These are phyloP conservation scores for Porphyrio hochstetteri DNA, from an alignment of 2,113 vertebrate genomes.

Conservation along the genomic window DNA sequence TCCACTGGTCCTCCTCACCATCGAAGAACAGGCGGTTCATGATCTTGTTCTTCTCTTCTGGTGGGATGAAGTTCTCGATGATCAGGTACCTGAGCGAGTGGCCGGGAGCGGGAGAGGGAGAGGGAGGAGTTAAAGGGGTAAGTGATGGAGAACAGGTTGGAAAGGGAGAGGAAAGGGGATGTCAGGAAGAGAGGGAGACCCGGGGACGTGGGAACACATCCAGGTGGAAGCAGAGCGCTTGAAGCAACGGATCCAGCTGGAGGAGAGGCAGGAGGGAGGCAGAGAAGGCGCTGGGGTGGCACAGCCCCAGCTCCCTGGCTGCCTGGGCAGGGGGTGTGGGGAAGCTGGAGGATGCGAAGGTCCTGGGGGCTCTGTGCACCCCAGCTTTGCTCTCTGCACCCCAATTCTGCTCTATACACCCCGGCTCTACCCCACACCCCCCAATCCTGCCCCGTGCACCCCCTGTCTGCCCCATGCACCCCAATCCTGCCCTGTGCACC, in stretches of 20 bases:
- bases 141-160: neutral
- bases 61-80: conserved; percentile 97
- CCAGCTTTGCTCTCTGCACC: neutral
- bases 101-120: neutral
- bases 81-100: conserved; percentile 84
- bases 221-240: neutral
- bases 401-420: too few species aligned
- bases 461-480: rapidly evolving
- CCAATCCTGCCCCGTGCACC: rapidly evolving
- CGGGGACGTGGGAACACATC: neutral
- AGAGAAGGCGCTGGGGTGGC: too few species aligned
- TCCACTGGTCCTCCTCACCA: conserved; percentile 94
- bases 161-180: neutral
- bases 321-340: too few species aligned
- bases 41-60: conserved; percentile 96
- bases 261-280: neutral
- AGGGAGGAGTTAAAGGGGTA: neutral
- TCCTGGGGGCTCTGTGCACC: neutral
- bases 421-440: too few species aligned
- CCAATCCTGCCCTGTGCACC: too few species aligned
- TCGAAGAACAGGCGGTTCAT: conserved; percentile 93
- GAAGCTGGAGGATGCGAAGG: too few species aligned
- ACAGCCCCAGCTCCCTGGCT: too few species aligned
- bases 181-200: neutral
- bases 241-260: neutral